These are phyloP conservation scores for Trichonephila clavata DNA, from an alignment of 1,140 invertebrate species.

Conservation along the genomic window DNA sequence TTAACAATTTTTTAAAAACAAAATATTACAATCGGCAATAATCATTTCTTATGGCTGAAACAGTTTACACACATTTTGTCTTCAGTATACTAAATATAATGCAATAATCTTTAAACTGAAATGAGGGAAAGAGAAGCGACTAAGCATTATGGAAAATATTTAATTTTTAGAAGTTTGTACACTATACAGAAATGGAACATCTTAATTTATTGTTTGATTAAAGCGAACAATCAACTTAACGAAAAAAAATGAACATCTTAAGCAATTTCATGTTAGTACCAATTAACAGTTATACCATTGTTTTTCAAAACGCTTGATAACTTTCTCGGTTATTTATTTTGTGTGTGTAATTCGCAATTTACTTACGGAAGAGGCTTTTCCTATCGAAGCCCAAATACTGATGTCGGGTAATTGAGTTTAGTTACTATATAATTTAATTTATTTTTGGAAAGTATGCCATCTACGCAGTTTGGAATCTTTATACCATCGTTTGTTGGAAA, in stretches of 20 bases:
- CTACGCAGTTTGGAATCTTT: neutral
- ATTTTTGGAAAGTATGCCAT: neutral
- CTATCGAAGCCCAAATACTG: neutral
- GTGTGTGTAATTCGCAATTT: neutral
- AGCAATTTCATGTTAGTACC: neutral
- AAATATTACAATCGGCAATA: too few species aligned
- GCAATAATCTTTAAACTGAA: too few species aligned
- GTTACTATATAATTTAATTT: constrained; percentile 28
- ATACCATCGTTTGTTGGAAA: neutral
- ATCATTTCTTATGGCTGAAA: too few species aligned
- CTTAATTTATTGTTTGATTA: too few species aligned
- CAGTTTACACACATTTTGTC: too few species aligned
- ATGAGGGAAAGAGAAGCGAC: too few species aligned
- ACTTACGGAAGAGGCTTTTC: neutral
- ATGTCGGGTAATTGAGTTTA: constrained; percentile 35
- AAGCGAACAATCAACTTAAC: neutral
- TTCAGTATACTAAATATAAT: too few species aligned
- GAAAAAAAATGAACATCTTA: neutral
- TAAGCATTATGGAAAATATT: too few species aligned
- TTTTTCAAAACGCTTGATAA: neutral
- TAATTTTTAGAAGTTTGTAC: too few species aligned
- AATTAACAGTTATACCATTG: neutral
- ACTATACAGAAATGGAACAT: too few species aligned
- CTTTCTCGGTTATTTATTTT: neutral
- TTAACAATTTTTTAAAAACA: too few species aligned